Evolutionary conservation across 2,797 vertebrate genomes (phyloP).

Genomic region (Lagorchestes hirsutus): DNA sequence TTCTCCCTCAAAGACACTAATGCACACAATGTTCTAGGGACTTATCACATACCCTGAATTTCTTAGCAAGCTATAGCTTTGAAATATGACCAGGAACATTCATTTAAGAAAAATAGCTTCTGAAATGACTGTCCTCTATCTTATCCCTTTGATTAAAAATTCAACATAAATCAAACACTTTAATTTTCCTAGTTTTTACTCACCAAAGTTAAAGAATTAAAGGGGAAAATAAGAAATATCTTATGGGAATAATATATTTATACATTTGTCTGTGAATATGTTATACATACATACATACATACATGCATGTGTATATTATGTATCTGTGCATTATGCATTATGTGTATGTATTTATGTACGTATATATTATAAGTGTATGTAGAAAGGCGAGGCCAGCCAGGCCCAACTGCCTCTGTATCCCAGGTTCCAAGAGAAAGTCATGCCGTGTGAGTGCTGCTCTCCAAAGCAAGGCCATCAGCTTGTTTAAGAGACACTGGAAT

Average conservation of each 20-base stretch:
- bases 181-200: not conserved
- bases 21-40: not conserved
- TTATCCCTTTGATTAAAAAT: not conserved
- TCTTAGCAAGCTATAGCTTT: not conserved
- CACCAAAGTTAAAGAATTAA: not conserved
- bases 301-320: not conserved
- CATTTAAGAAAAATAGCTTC: not conserved
- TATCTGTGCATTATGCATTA: not conserved
- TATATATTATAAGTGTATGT: not conserved
- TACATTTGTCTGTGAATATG: not conserved
- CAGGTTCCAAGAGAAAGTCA: too few relatives aligned
- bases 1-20: not conserved
- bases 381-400: too few relatives aligned
- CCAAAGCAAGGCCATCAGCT: not conserved
- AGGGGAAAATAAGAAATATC: not conserved
- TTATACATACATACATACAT: too few relatives aligned
- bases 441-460: not conserved
- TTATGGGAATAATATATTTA: not conserved
- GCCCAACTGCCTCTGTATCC: not conserved
- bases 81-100: not conserved
- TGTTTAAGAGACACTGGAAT: conserved; percentile 27
- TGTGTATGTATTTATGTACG: not conserved
- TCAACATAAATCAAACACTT: not conserved
- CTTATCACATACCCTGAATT: not conserved
- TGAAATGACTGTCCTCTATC: not conserved